Evolutionary conservation across 2,113 vertebrate species (phyloP), one percentile per base, ranked within the genome.

Genomic region (Thomomys bottae): DNA sequence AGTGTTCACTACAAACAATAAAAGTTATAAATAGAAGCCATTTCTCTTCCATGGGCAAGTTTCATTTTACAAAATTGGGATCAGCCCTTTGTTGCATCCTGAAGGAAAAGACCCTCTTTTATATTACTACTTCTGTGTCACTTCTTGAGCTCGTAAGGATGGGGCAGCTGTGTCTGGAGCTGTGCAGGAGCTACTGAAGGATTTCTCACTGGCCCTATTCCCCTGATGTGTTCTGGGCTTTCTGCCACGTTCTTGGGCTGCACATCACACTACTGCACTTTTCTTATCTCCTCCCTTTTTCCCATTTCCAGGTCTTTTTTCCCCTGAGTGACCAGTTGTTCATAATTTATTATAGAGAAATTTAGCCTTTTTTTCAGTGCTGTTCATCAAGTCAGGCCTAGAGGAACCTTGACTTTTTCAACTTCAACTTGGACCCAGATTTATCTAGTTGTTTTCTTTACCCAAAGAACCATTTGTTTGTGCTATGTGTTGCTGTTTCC

Each of bases 331-430:
- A 91, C 67, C 66, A 86, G 54, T 49, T 86, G 63, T 64, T 89
- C 61, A 30, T 72, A 30, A 61, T 64, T 77, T 76, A 61, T 80
- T 72, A n/a, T 21, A 64, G 12, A 87, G 63, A 91, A 95, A 76
- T 76, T 57, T 76, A 72, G 64, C 21, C 40, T 5, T 40, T 80
- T 68, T 77, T 54, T 26, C 38, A 73, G 20, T 21, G 28, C 36
- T 77, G 38, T 30, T 32, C 71, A 85, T 63, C 45, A 63, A 36
- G 45, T 54, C 75, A 32, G n/a, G 11, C 23, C 28, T 21, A 24
- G 17, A 75, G 71, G 15, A 26, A 71, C 79, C 42, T 78, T 94
- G 45, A 85, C 84, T 73, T 94, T 79, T 61, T 90, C 28, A 38
- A 36, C 49, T 30, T 30, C 32, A 92, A 17, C 14, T 59, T 75